These are phyloP conservation scores for Cephus cinctus DNA, from an alignment of 1,140 invertebrate genomes.

Conservation along the genomic window DNA sequence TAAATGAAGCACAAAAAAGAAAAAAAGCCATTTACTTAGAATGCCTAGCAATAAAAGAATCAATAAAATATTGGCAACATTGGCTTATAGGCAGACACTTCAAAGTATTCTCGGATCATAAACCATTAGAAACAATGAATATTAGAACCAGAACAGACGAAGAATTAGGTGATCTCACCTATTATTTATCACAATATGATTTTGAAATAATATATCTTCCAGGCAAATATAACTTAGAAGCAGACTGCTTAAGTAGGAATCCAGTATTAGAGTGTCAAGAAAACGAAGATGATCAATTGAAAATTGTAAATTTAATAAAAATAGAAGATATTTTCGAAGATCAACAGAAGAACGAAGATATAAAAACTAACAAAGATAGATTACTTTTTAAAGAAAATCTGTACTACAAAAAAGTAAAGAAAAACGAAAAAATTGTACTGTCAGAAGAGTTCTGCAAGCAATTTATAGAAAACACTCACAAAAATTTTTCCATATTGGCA, in stretches of 20 bases:
- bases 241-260: constrained; percentile 40
- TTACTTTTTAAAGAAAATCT: not conserved
- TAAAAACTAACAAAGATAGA: not conserved
- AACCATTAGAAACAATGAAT: constrained; percentile 45
- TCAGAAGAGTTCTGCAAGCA: constrained; percentile 2
- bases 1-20: constrained; percentile 12
- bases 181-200: constrained; percentile 42
- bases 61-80: constrained; percentile 45
- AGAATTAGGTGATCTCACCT: constrained; percentile 36
- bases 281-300: constrained; percentile 30
- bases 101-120: constrained; percentile 43
- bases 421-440: constrained; percentile 7
- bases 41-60: constrained; percentile 46
- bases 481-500: constrained; percentile 23
- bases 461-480: not conserved
- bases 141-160: constrained; percentile 39
- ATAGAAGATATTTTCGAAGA: constrained; percentile 12
- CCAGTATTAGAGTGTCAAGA: constrained; percentile 35
- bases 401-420: not conserved
- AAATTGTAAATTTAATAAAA: constrained; percentile 35
- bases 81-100: constrained; percentile 43
- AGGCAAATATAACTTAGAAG: constrained; percentile 40
- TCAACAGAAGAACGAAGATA: constrained; percentile 7
- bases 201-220: constrained; percentile 40
- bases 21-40: constrained; percentile 38